Conservation (phyloP, 2,113 vertebrate genomes). For the Semicossyphus pulcher region DNA sequence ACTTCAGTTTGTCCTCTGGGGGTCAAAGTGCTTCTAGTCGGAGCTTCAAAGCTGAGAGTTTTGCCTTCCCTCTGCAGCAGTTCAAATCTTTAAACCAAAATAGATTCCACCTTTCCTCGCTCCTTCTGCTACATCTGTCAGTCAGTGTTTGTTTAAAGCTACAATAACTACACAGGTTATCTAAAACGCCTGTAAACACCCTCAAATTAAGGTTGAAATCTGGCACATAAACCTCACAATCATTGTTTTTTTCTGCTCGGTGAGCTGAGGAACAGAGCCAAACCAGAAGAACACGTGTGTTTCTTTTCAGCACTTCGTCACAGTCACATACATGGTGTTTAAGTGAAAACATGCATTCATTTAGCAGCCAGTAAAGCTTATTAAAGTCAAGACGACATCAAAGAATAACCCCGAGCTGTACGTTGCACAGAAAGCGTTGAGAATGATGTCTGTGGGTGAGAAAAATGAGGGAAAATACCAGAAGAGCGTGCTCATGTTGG, state of each 20-base stretch:
- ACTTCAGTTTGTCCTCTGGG: constrained; percentile 1
- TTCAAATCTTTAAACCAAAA: background rate
- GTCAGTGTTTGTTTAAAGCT: background rate
- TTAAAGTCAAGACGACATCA: background rate
- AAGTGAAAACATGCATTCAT: background rate
- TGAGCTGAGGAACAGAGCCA: background rate
- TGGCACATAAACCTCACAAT: background rate
- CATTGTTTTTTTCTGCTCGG: background rate
- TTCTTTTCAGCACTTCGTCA: background rate
- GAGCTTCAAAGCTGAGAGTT: constrained; percentile 28
- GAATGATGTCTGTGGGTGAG: background rate
- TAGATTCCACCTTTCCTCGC: too few species aligned
- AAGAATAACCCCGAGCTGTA: background rate
- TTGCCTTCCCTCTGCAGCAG: background rate
- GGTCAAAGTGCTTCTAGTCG: background rate
- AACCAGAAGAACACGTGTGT: background rate
- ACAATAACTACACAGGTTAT: too few species aligned
- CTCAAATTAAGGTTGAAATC: too few species aligned
- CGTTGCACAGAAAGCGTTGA: background rate
- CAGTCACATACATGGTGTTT: background rate
- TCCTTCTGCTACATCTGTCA: background rate
- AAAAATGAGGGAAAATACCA: background rate
- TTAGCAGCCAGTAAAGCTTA: background rate
- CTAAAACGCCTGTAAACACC: background rate
- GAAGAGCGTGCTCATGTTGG: constrained; percentile 14